A percentile compares a stretch with the other conserved stretches of the same genome.
These are phyloP conservation scores for Orbicella faveolata DNA, from an alignment of 64 coral and sea anemone species.

Conservation along the genomic window DNA sequence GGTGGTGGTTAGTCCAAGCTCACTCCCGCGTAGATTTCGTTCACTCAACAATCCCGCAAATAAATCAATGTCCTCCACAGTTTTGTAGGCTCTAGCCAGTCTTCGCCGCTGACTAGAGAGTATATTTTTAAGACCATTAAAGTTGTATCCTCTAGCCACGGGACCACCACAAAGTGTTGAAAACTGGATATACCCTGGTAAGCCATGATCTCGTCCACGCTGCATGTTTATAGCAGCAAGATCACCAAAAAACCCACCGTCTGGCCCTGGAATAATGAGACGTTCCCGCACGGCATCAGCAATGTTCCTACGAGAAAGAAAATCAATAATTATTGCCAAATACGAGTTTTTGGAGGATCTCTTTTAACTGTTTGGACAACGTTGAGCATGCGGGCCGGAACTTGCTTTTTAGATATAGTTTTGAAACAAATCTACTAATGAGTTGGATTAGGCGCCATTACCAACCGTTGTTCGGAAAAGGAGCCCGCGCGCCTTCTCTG, in stretches of 20 bases:
- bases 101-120: neutral
- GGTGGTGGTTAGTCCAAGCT: constrained; percentile 35
- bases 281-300: neutral
- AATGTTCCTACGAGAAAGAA: neutral
- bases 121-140: too few relatives aligned
- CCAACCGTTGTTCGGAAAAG: too few relatives aligned
- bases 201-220: constrained; percentile 67
- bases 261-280: neutral
- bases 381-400: too few relatives aligned
- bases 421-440: too few relatives aligned
- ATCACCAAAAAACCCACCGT: neutral
- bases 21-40: neutral
- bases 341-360: too few relatives aligned
- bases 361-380: too few relatives aligned
- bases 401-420: too few relatives aligned
- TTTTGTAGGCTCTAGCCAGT: neutral
- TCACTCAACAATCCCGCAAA: constrained; percentile 50
- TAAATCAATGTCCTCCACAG: constrained; percentile 56
- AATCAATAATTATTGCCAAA: neutral
- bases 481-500: too few relatives aligned
- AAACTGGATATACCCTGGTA: constrained; percentile 52
- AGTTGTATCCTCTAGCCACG: neutral
- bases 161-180: neutral
- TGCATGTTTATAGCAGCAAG: constrained; percentile 61
- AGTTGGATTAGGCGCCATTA: neutral